Evolutionary conservation across 2,888 invertebrate genomes (phyloP).

Genomic region (Acholoe squamosa): DNA sequence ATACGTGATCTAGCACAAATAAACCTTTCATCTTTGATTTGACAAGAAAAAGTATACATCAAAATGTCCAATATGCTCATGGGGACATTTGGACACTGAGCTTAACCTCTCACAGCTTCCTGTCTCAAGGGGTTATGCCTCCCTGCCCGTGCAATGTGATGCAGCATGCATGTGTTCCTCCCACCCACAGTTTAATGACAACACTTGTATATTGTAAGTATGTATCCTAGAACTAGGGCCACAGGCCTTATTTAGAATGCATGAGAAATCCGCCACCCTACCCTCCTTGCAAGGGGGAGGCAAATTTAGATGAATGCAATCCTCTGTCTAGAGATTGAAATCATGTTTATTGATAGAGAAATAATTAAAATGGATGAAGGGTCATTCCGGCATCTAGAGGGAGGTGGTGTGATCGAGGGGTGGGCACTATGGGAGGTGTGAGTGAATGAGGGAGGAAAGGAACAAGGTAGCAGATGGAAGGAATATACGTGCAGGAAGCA

Average conservation of each 20-base stretch:
- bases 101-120: too few relatives aligned
- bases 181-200: not conserved
- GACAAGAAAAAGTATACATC: too few relatives aligned
- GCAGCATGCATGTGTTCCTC: too few relatives aligned
- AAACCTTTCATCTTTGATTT: too few relatives aligned
- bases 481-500: not conserved
- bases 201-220: not conserved
- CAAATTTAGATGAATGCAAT: conserved; percentile 8
- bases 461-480: not conserved
- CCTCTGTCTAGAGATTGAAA: conserved; percentile 47
- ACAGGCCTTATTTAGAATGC: conserved; percentile 1
- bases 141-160: too few relatives aligned
- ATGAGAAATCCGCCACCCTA: conserved; percentile 5
- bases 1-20: too few relatives aligned
- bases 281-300: not conserved
- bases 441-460: not conserved
- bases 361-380: conserved; percentile 31
- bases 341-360: conserved; percentile 47
- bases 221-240: not conserved
- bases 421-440: not conserved
- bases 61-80: too few relatives aligned
- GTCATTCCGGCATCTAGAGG: not conserved
- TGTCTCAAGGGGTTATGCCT: too few relatives aligned
- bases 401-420: not conserved
- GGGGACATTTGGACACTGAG: too few relatives aligned